Evolutionary conservation across 1,140 invertebrate genomes (phyloP).

Genomic region (Anoplophora glabripennis): DNA sequence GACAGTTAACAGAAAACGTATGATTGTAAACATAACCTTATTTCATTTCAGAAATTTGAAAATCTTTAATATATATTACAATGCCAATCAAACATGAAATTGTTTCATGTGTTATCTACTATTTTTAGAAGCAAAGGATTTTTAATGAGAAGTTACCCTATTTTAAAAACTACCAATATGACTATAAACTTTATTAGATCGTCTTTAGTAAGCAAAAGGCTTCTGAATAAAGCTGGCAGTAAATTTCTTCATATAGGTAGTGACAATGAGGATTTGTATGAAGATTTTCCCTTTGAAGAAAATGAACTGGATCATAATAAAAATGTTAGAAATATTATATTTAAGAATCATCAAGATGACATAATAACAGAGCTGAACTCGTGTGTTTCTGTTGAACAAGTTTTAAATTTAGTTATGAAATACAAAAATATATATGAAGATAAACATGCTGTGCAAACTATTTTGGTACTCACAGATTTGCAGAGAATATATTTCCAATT

Average conservation of each 20-base stretch:
- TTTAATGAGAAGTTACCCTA: too few species aligned
- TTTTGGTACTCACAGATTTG: conserved; percentile 41
- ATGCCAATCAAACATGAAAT: too few species aligned
- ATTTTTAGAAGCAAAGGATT: too few species aligned
- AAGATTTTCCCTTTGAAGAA: conserved; percentile 6
- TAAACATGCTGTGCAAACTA: conserved; percentile 33
- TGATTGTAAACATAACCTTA: too few species aligned
- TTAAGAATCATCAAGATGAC: conserved; percentile 30
- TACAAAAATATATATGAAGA: conserved; percentile 25
- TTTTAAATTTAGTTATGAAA: conserved; percentile 33
- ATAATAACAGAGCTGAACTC: conserved; percentile 29
- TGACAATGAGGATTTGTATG: conserved; percentile 1
- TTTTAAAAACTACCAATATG: too few species aligned
- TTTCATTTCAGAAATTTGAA: too few species aligned
- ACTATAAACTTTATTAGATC: too few species aligned
- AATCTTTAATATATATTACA: too few species aligned
- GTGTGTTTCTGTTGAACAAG: conserved; percentile 37
- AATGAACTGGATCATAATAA: conserved; percentile 10
- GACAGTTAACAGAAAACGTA: too few species aligned
- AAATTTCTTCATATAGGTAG: neutral
- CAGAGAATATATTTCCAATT: conserved; percentile 35
- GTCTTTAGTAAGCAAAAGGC: too few species aligned
- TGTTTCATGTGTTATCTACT: too few species aligned
- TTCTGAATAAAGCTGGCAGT: too few species aligned
- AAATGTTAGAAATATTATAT: conserved; percentile 26